phyloP scores from a whole-genome alignment of 2,888 invertebrate genomes.

The Parasteatoda lunata region DNA sequence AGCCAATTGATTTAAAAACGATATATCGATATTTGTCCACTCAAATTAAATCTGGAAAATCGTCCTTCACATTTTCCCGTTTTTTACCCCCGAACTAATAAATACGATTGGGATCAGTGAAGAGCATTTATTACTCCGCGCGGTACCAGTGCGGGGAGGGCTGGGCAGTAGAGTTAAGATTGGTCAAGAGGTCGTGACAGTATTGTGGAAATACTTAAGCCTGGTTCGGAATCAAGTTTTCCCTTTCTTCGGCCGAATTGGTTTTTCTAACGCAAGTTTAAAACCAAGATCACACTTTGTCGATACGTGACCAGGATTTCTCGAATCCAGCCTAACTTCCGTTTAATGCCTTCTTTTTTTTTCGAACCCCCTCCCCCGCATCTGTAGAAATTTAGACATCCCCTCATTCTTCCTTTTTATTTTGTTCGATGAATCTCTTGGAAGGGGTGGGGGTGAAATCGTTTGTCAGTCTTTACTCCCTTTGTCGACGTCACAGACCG shows the following conservation, averaged over 20 bases:
- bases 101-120: conserved; percentile 2
- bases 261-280: conserved; percentile 67
- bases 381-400: background rate
- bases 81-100: background rate
- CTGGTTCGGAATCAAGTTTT: conserved; percentile 51
- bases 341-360: conserved; percentile 54
- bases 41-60: no score
- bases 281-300: conserved; percentile 67
- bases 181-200: conserved; percentile 55
- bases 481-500: conserved; percentile 8
- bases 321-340: conserved; percentile 47
- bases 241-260: conserved; percentile 33
- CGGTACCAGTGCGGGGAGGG: background rate
- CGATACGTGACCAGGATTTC: conserved; percentile 52
- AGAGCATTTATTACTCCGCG: conserved; percentile 3
- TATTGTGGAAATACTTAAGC: conserved; percentile 65
- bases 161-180: background rate
- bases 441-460: conserved; percentile 11
- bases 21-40: no score
- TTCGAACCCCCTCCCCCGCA: background rate
- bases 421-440: conserved; percentile 25
- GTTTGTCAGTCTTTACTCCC: conserved; percentile 54
- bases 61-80: background rate
- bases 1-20: no score
- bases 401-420: conserved; percentile 5